Percentiles rank a stretch among this genome's conserved stretches.
phyloP scores from a whole-genome alignment of 35 echinoderm and acorn worm species.

The Diadema setosum region DNA sequence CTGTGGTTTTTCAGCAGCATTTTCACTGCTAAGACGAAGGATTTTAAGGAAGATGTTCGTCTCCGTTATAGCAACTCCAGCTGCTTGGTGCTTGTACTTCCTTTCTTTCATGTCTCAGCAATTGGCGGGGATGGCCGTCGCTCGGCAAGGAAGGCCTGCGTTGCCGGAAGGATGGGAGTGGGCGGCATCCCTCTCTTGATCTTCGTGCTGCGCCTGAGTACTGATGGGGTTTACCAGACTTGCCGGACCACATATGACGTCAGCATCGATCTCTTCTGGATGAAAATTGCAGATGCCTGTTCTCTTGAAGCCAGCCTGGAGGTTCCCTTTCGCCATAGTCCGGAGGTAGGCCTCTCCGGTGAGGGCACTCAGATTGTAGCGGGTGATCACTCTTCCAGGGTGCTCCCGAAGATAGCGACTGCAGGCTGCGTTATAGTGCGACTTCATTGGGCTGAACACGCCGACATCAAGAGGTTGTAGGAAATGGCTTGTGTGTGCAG shows the following conservation, averaged over 20 bases:
- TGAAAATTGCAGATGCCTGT: constrained; percentile 23
- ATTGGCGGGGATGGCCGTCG: neutral
- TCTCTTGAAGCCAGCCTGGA: neutral
- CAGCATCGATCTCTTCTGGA: neutral
- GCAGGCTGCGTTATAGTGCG: neutral
- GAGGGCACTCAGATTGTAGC: neutral
- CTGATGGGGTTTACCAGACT: neutral
- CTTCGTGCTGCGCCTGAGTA: too few relatives aligned
- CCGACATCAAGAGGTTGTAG: constrained; percentile 10
- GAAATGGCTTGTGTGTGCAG: constrained; percentile 33
- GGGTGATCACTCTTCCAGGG: neutral
- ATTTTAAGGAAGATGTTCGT: neutral
- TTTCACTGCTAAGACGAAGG: neutral
- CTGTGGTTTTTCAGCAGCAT: neutral
- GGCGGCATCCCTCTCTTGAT: neutral
- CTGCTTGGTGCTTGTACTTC: neutral
- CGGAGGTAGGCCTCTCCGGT: constrained; percentile 3
- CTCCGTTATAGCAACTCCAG: neutral
- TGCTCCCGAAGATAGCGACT: neutral
- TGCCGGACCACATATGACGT: neutral
- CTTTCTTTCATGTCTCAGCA: neutral
- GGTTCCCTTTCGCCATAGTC: neutral
- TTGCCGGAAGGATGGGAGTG: neutral
- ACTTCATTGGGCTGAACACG: constrained; percentile 13
- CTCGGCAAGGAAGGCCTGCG: neutral